Evolutionary conservation across 2,797 vertebrate species (phyloP).

Genomic region (Sciaenops ocellatus): DNA sequence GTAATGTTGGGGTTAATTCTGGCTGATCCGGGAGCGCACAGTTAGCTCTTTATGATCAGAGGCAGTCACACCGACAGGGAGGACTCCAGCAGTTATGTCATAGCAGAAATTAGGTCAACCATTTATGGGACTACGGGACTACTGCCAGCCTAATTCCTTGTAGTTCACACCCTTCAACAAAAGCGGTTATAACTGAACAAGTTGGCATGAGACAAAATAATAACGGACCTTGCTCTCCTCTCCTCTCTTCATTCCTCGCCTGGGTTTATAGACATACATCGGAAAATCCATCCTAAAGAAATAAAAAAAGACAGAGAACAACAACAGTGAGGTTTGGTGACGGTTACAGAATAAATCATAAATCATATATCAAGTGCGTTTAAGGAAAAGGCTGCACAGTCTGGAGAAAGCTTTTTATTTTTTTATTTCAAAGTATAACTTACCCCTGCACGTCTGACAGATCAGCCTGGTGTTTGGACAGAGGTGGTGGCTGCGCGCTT

Average conservation of each 20-base stretch:
- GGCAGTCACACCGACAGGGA: conserved; percentile 49
- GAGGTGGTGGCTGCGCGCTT: conserved; percentile 92
- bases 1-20: conserved; percentile 16
- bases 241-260: conserved; percentile 92
- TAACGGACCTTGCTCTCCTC: conserved; percentile 94
- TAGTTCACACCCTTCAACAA: conserved; percentile 29
- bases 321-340: not conserved
- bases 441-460: conserved; percentile 91
- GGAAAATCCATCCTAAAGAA: conserved; percentile 93
- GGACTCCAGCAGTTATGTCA: conserved; percentile 76
- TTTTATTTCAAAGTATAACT: conserved; percentile 68
- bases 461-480: conserved; percentile 90
- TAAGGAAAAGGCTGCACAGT: not conserved
- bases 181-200: conserved; percentile 11
- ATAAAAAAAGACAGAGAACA: conserved; percentile 38
- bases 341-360: not conserved
- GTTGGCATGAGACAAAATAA: conserved; percentile 11
- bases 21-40: not conserved
- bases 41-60: conserved; percentile 9
- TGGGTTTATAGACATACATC: conserved; percentile 96
- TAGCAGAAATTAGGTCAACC: conserved; percentile 70
- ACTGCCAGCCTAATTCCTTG: conserved; percentile 17
- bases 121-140: conserved; percentile 61
- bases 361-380: not conserved
- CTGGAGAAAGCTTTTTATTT: not conserved